Evolutionary conservation across 2,888 invertebrate genomes (phyloP), one percentile per base, ranked within the genome.

Genomic region (Eupithecia pulchellata): DNA sequence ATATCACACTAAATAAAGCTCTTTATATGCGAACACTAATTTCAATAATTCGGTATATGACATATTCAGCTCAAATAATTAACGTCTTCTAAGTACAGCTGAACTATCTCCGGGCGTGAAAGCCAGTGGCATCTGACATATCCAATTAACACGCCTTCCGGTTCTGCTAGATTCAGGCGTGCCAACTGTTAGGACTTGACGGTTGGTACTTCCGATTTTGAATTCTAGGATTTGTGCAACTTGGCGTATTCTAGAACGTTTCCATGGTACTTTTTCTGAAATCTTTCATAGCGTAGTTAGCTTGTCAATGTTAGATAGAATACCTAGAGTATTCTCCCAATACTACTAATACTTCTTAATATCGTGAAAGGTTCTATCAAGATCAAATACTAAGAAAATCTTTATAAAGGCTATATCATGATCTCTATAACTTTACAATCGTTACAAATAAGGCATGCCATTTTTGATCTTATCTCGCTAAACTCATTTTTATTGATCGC

Each of bases 141-240:
- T 93, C 91, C 93, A 94, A 94, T 93, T 93, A 94, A 88, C 89
- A 89, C 87, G 82, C 88, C 87, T 88, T 94, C 93, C 93, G 90
- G 85, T 86, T 85, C 85, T 84, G 83, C 84, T 80, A 79, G 82
- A 83, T 84, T 82, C 77, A 82, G 79, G 79, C 82, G 79, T 82
- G 82, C 85, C 84, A 81, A 83, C 84, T 84, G 79, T 73, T 81
- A 67, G 71, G 65, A 60, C 76, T 78, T 80, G 81, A 81, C 81
- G 80, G 81, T 81, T 83, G 81, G 80, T 82, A 80, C 78, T 81
- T 82, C 79, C 83, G 67, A 72, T 75, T 70, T 68, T 71, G 72
- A 70, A 65, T 66, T 72, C 70, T 73, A 66, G 68, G 58, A 64
- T 71, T 64, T 30, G 30, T 66, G 68, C 30, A 52, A 73, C 71